phyloP scores from a whole-genome alignment of 2,113 vertebrate genomes.

The Lampris incognitus region DNA sequence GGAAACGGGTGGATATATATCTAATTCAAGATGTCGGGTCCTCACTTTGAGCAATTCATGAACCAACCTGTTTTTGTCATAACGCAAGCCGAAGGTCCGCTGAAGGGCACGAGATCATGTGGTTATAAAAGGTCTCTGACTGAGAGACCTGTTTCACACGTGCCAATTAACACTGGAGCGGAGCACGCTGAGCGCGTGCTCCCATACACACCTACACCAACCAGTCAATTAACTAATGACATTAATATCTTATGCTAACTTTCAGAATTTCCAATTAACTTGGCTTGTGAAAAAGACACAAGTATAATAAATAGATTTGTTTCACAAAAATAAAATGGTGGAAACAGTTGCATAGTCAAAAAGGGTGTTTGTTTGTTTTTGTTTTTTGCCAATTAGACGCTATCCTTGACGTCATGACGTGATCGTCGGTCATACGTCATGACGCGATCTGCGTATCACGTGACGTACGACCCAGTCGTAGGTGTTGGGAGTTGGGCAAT shows the following conservation, averaged over 20 bases:
- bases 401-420: slow-evolving; percentile 37
- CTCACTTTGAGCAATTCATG: slow-evolving; percentile 35
- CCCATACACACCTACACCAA: slow-evolving; percentile 70
- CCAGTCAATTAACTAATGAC: slow-evolving; percentile 78
- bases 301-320: slow-evolving; percentile 37
- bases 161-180: slow-evolving; percentile 72
- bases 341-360: too few species aligned
- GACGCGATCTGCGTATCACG: too few species aligned
- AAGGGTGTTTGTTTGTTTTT: too few species aligned
- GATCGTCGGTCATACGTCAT: not conserved
- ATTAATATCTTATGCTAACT: slow-evolving; percentile 72
- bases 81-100: slow-evolving; percentile 31
- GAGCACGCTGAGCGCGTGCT: slow-evolving; percentile 53
- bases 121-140: slow-evolving; percentile 58
- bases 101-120: slow-evolving; percentile 53
- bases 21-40: not conserved
- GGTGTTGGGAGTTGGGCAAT: too few species aligned
- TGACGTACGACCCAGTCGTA: too few species aligned
- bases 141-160: slow-evolving; percentile 66
- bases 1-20: too few species aligned
- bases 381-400: slow-evolving; percentile 51
- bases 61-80: slow-evolving; percentile 18
- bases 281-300: slow-evolving; percentile 20
- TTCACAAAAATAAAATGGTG: slow-evolving; percentile 26
- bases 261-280: slow-evolving; percentile 74